Evolutionary conservation across 2,888 invertebrate species (phyloP).

Genomic region (Ditylenchus weischeri): DNA sequence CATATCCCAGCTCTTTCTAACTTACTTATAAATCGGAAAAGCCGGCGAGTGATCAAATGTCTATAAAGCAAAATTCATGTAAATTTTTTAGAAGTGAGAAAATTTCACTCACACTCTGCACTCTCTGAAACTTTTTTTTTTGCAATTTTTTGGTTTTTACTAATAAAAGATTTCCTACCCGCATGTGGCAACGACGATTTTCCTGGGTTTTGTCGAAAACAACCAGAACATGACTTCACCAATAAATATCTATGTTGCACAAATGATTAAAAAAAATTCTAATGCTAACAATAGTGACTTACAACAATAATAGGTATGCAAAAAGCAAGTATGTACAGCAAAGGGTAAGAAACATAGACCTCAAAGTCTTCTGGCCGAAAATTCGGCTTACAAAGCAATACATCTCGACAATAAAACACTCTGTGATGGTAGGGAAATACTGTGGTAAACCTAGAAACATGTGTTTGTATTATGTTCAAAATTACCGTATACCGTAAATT

Average conservation of each 20-base stretch:
- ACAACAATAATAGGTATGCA: constrained; percentile 56
- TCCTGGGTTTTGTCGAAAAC: constrained; percentile 60
- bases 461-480: no score
- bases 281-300: constrained; percentile 22
- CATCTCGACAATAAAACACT: constrained; percentile 57
- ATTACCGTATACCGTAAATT: background rate
- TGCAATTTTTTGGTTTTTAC: no score
- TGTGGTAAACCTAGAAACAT: constrained; percentile 51
- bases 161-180: constrained; percentile 2
- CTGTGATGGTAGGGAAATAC: constrained; percentile 58
- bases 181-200: constrained; percentile 60
- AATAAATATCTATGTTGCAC: constrained; percentile 59
- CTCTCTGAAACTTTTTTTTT: constrained; percentile 29
- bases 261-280: no score
- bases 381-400: constrained; percentile 56
- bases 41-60: constrained; percentile 60
- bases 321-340: constrained; percentile 57
- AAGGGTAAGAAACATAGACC: constrained; percentile 55
- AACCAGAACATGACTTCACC: constrained; percentile 62
- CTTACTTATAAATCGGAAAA: constrained; percentile 61
- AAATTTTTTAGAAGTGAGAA: no score
- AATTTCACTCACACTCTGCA: constrained; percentile 40
- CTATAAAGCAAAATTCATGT: no score
- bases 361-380: constrained; percentile 58
- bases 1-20: background rate